These are phyloP conservation scores for Diogma glabrata DNA, from an alignment of 2,888 invertebrate genomes.

Conservation along the genomic window DNA sequence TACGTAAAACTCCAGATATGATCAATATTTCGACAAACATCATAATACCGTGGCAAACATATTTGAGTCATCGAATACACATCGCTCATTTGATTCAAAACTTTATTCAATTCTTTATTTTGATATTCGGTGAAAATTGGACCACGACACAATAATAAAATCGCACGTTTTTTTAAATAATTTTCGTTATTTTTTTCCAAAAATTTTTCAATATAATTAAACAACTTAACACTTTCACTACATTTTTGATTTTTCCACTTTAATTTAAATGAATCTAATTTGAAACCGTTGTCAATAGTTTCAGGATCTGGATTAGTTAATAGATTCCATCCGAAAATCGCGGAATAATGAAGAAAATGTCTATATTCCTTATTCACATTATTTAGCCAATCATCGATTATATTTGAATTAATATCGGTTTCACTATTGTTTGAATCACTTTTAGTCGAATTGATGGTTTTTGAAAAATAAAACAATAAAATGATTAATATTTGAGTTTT, in stretches of 20 bases:
- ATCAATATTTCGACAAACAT: constrained; percentile 28
- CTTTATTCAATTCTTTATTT: constrained; percentile 37
- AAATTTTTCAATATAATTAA: constrained; percentile 8
- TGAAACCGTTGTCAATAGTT: constrained; percentile 18
- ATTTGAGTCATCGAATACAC: constrained; percentile 47
- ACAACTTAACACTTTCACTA: constrained; percentile 17
- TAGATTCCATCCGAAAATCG: constrained; percentile 22
- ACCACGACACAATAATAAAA: constrained; percentile 50
- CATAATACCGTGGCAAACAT: constrained; percentile 37
- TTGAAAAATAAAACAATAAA: not conserved
- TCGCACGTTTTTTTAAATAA: constrained; percentile 36
- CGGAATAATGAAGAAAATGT: constrained; percentile 20
- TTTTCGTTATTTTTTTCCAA: constrained; percentile 19
- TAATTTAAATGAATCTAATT: constrained; percentile 25
- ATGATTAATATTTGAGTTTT: too few relatives aligned
- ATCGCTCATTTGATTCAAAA: constrained; percentile 43
- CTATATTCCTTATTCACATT: constrained; percentile 20
- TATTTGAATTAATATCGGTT: constrained; percentile 2
- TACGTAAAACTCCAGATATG: constrained; percentile 23
- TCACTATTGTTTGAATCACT: not conserved
- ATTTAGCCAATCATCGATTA: constrained; percentile 21
- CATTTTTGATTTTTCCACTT: constrained; percentile 33
- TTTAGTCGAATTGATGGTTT: not conserved
- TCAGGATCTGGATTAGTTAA: constrained; percentile 18
- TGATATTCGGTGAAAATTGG: constrained; percentile 44